Conservation (phyloP, 2,113 vertebrate genomes). For the Elgaria multicarinata region DNA sequence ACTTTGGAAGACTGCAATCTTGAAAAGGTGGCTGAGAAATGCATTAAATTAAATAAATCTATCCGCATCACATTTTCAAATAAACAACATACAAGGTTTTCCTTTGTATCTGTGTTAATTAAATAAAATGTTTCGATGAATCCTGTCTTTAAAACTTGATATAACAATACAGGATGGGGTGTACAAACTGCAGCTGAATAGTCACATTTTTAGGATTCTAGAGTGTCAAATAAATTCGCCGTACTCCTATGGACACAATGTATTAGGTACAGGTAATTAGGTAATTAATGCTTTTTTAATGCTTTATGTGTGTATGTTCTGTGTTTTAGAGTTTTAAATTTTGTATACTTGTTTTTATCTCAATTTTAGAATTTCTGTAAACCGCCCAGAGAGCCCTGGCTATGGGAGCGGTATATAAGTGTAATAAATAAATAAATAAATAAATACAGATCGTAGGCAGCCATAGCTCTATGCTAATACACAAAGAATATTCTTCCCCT, state of each 20-base stretch:
- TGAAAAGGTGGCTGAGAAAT: too few species aligned
- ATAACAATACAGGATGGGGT: too few species aligned
- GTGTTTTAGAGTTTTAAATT: too few species aligned
- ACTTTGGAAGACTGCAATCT: neutral
- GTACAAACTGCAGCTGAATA: neutral
- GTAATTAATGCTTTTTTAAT: too few species aligned
- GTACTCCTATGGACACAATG: neutral
- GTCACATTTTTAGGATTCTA: neutral
- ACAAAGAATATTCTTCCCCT: neutral
- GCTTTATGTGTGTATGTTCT: too few species aligned
- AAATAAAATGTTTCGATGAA: neutral
- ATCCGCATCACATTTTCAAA: neutral
- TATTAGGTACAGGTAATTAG: too few species aligned
- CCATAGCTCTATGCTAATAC: neutral
- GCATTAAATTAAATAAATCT: too few species aligned
- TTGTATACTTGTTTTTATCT: too few species aligned
- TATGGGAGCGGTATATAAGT: too few species aligned
- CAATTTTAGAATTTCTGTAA: too few species aligned
- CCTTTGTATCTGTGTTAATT: neutral
- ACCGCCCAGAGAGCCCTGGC: too few species aligned
- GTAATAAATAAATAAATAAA: too few species aligned
- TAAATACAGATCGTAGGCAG: neutral
- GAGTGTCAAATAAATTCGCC: neutral
- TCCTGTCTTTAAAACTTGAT: neutral
- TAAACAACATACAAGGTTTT: neutral